These are phyloP conservation scores for Drosophila tsacasi DNA, from an alignment of 1,140 invertebrate species.

Conservation along the genomic window DNA sequence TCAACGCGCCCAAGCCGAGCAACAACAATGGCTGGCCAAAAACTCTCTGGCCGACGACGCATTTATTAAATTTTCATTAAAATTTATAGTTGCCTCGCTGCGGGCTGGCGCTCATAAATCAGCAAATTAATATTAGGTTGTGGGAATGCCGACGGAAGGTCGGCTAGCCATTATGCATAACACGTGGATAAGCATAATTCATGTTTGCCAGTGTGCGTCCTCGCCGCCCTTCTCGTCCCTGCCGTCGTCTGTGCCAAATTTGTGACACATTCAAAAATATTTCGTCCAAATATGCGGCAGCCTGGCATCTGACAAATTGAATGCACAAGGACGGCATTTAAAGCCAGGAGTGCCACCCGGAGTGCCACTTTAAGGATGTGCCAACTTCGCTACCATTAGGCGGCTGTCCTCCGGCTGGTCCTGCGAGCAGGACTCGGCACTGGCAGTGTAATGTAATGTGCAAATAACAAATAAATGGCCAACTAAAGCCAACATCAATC, in stretches of 20 bases:
- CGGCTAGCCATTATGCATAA: constrained; percentile 50
- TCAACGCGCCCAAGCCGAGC: constrained; percentile 2
- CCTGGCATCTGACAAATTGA: constrained; percentile 33
- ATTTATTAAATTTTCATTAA: constrained; percentile 81
- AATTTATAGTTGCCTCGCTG: constrained; percentile 68
- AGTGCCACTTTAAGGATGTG: constrained; percentile 33
- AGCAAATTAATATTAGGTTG: constrained; percentile 75
- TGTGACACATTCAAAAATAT: constrained; percentile 60
- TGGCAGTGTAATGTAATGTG: constrained; percentile 43
- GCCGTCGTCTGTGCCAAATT: constrained; percentile 31
- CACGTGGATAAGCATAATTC: constrained; percentile 63
- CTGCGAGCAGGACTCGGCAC: constrained; percentile 1
- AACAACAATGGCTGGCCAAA: constrained; percentile 42
- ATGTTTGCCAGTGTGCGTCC: constrained; percentile 37
- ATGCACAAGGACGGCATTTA: constrained; percentile 32
- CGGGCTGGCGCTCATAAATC: constrained; percentile 68
- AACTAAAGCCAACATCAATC: constrained; percentile 70
- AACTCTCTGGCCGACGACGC: constrained; percentile 32
- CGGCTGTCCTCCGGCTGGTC: constrained; percentile 6
- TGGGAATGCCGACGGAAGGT: constrained; percentile 40
- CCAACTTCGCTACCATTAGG: constrained; percentile 31
- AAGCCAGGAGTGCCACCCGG: constrained; percentile 5
- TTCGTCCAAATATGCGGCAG: constrained; percentile 45
- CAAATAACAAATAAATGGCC: constrained; percentile 71
- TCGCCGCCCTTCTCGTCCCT: neutral